Base-by-base conservation (phyloP, 1,140 invertebrate genomes). In the Phthorimaea operculella region DNA sequence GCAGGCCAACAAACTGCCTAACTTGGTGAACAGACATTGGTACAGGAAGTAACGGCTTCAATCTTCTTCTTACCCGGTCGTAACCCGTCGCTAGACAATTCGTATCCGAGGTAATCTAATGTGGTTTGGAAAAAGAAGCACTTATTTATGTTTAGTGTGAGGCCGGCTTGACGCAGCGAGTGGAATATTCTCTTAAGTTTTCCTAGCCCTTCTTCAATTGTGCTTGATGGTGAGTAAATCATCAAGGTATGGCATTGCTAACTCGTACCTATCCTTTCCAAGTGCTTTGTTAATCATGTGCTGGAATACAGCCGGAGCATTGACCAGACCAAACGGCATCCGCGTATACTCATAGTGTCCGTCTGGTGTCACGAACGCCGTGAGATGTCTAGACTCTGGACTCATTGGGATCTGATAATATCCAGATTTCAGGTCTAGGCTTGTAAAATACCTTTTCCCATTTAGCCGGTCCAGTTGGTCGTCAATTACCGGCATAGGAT, bases 1-100 rank as follows among this genome's bases (percentile, higher is more conserved):
- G 62, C 59, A 71, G 44, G 39, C 71, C 66, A 9, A 70, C 36
- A 57, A 77, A 77, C 45, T 64, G 61, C 48, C 70, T 51, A 11
- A 74, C 49, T 54, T 72, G 59, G 45, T 72, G 65, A 5, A 62
- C 65, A 52, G 63, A 66, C 0, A 14, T 48, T 18, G 70, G 64
- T 15, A 16, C 33, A 28, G 55, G 60, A 49, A 36, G 47, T 44
- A 52, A 75, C 66, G 0, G 68, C 61, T 15, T 48, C 12, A 10
- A 64, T 60, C 54, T 76, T 76, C 12, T 21, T 33, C n/a, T 52
- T 45, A n/a, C 63, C 64, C 1, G 71, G 69, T 33, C 51, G 52
- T 2, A 74, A 51, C 8, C 65, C 64, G 8, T 60, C 36, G 2
- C 4, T 3, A n/a, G 44, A 60, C 18, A 74, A 56, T 21, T 64